Percentiles rank a stretch among this genome's conserved stretches.
phyloP scores from a whole-genome alignment of 2,888 invertebrate genomes.

The Ferrisia virgata region DNA sequence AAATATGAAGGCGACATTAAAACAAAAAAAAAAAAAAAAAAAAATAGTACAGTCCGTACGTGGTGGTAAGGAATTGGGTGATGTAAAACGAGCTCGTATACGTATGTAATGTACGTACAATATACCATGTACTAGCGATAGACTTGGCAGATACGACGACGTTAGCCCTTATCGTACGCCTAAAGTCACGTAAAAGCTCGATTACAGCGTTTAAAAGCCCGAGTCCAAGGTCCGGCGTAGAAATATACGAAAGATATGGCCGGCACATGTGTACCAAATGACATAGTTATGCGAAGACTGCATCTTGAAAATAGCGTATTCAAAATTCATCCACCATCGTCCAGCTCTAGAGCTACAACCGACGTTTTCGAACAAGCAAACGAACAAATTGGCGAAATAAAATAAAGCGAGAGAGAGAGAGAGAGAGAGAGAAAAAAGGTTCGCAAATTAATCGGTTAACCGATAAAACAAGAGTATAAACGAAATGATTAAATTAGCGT shows the following conservation, averaged over 20 bases:
- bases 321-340: background rate
- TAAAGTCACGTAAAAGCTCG: background rate
- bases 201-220: background rate
- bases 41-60: too few relatives aligned
- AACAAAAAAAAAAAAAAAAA: too few relatives aligned
- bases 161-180: background rate
- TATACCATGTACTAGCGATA: too few relatives aligned
- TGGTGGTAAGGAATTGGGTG: too few relatives aligned
- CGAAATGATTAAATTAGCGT: constrained; percentile 6
- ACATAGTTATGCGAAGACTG: background rate
- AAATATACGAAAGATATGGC: background rate
- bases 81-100: too few relatives aligned
- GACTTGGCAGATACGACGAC: too few relatives aligned
- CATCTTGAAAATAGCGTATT: background rate
- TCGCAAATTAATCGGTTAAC: background rate
- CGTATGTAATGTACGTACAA: too few relatives aligned
- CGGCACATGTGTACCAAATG: background rate
- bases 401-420: too few relatives aligned
- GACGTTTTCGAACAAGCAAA: too few relatives aligned
- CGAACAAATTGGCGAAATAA: too few relatives aligned
- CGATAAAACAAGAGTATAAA: background rate
- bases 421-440: background rate
- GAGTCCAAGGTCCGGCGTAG: background rate
- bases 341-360: too few relatives aligned
- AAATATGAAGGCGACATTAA: too few relatives aligned